Conservation (phyloP, 37 sponge, comb jelly and placozoan species). For the Crambe crambe region DNA sequence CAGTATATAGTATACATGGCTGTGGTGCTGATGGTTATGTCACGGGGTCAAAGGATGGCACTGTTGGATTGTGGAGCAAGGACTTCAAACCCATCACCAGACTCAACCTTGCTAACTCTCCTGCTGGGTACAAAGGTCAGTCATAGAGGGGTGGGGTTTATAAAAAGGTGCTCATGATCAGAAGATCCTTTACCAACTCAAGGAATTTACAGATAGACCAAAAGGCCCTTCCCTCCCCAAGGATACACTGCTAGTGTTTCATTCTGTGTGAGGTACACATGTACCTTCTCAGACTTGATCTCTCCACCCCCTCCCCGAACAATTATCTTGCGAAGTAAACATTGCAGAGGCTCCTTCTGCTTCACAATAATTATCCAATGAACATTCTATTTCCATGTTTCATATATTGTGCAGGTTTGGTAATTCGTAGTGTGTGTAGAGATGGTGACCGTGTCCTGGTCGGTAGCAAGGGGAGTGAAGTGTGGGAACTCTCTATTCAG, state of each 20-base stretch:
- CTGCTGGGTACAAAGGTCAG: slow-evolving; percentile 78
- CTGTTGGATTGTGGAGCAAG: slow-evolving; percentile 82
- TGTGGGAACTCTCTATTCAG: slow-evolving; percentile 73
- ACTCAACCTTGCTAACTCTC: slow-evolving; percentile 62
- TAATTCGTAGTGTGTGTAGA: slow-evolving; percentile 84
- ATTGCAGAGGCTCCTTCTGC: neutral
- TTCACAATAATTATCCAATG: neutral
- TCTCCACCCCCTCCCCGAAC: no score
- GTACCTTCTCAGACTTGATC: neutral
- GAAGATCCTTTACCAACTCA: no score
- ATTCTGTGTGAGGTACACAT: no score
- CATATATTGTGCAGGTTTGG: slow-evolving; percentile 61
- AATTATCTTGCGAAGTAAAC: no score
- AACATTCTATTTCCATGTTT: no score
- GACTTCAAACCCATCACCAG: slow-evolving; percentile 69
- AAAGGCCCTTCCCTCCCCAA: no score
- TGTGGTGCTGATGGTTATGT: slow-evolving; percentile 81
- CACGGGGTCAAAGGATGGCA: slow-evolving; percentile 85
- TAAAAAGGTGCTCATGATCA: no score
- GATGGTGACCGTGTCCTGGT: slow-evolving; percentile 73
- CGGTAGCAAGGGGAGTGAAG: slow-evolving; percentile 92
- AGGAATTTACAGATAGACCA: no score
- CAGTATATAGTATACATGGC: slow-evolving; percentile 66
- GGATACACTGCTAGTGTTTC: no score
- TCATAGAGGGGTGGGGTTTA: no score